Base-by-base conservation (phyloP, 2,113 vertebrate species). In the Nematolebias whitei region DNA sequence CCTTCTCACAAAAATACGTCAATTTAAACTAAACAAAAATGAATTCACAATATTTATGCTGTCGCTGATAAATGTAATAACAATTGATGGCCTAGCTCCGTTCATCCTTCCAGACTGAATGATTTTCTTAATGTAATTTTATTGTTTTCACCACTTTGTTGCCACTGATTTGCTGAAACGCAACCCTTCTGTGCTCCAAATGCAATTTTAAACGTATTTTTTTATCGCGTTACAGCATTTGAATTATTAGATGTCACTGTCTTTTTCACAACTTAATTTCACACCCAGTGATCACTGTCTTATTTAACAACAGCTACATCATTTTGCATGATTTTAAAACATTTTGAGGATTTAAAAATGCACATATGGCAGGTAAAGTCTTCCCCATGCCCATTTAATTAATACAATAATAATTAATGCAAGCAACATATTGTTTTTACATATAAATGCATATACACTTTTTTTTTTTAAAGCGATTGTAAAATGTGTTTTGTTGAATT, bases 1-100 rank as follows among this genome's bases (percentile, higher is more conserved):
- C 20, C 26, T 56, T 38, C 6, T 13, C 2, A 8, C 55, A 29
- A 32, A 84, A 43, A 90, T 72, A 58, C 86, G 88, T 89, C 84
- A 13, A 4, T 70, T 54, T 63, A 86, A 63, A 57, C 62, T 82
- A 77, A 87, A 62, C 64, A 80, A 48, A 44, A 76, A 78, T 70
- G 48, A 61, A 68, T 24, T 54, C 22, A 22, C 61, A 49, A 60
- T 75, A 77, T 84, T 61, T 80, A 67, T 73, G 63, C 66, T 57
- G 44, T 12, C 43, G 57, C 64, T 77, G 48, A 68, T 52, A 57
- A 75, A 81, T 71, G 43, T 43, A 74, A 76, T 87, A 81, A 81
- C 62, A 49, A 78, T 78, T 70, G 55, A 83, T 71, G 41, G 48
- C 51, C 51, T 66, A 63, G 73, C 65, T 68, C 63, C 23, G 45